phyloP scores from a whole-genome alignment of 1,140 invertebrate species.

The Bombyx mandarina region DNA sequence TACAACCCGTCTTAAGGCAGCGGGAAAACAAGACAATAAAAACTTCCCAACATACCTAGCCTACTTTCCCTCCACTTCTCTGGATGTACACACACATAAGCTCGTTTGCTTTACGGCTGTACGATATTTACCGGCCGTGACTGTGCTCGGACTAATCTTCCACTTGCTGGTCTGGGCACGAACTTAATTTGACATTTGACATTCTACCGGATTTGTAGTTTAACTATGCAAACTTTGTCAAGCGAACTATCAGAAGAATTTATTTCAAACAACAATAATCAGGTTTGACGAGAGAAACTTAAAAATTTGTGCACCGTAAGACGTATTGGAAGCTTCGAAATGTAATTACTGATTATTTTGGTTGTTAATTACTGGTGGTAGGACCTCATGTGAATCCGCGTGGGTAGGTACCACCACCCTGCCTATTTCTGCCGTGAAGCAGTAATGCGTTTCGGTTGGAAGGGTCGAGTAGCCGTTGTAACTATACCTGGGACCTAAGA shows the following conservation, averaged over 20 bases:
- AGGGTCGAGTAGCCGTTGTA: too few species aligned
- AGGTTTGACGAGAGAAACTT: neutral
- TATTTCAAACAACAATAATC: neutral
- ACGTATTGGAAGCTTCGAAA: too few species aligned
- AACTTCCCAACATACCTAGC: slow-evolving; percentile 2
- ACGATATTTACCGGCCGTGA: slow-evolving; percentile 16
- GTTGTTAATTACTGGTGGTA: too few species aligned
- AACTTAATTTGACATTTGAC: slow-evolving; percentile 14
- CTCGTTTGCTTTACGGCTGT: slow-evolving; percentile 18
- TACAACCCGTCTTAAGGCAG: too few species aligned
- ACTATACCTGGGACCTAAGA: too few species aligned
- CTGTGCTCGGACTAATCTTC: slow-evolving; percentile 23
- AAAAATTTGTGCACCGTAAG: too few species aligned
- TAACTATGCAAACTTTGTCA: slow-evolving; percentile 1
- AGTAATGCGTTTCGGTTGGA: too few species aligned
- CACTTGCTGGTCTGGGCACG: slow-evolving; percentile 24
- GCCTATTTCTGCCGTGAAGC: too few species aligned
- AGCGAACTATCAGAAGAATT: neutral
- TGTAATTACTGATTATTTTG: too few species aligned
- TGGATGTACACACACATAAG: slow-evolving; percentile 11
- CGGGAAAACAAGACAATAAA: slow-evolving; percentile 3
- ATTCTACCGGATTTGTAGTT: slow-evolving; percentile 14
- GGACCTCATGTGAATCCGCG: too few species aligned
- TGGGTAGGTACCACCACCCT: too few species aligned
- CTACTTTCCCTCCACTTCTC: slow-evolving; percentile 1